phyloP scores from a whole-genome alignment of 2,113 vertebrate genomes.

The Pterocles orientalis region DNA sequence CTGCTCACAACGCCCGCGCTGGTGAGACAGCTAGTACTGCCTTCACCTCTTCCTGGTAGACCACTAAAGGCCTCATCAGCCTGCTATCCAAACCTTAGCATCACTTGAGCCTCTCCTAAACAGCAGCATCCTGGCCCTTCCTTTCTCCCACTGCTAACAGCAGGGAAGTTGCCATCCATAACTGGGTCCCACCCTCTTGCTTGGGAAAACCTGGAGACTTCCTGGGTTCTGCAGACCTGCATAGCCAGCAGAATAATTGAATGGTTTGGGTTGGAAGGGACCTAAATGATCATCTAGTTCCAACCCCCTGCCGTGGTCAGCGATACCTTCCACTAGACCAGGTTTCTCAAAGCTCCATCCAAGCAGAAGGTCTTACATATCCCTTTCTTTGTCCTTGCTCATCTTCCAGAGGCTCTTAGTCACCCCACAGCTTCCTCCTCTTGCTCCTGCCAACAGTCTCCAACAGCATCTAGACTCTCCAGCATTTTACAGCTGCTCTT shows the following conservation, averaged over 20 bases:
- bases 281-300: too few relatives aligned
- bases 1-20: fast-evolving
- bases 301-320: too few relatives aligned
- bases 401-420: neutral
- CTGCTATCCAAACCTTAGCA: neutral
- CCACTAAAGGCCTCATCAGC: neutral
- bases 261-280: too few relatives aligned
- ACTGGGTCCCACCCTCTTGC: fast-evolving
- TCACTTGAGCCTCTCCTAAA: neutral
- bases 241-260: neutral
- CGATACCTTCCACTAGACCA: too few relatives aligned
- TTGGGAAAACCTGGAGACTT: neutral
- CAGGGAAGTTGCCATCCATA: neutral
- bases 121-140: neutral
- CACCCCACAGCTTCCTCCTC: neutral
- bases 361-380: neutral
- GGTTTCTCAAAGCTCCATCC: too few relatives aligned
- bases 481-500: neutral
- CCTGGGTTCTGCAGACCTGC: neutral
- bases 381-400: neutral
- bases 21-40: neutral
- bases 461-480: neutral
- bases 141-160: neutral
- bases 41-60: neutral
- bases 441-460: neutral